These are phyloP conservation scores for Coreius guichenoti DNA, from an alignment of 2,797 vertebrate species.

Conservation along the genomic window DNA sequence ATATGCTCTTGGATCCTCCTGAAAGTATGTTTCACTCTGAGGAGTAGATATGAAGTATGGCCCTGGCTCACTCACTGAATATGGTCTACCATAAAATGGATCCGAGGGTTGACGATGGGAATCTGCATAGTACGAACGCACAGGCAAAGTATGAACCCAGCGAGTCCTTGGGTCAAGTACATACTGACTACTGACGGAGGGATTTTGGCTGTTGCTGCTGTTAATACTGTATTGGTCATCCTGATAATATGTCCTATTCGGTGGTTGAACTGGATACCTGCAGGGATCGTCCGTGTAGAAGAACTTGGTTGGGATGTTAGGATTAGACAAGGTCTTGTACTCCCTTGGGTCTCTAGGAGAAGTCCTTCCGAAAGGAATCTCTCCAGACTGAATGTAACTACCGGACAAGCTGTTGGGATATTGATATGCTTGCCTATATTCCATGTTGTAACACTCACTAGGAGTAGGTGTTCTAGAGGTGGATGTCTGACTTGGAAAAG, in stretches of 20 bases:
- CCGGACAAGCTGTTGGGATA: conserved; percentile 79
- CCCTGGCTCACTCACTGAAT: conserved; percentile 84
- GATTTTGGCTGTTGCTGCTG: conserved; percentile 79
- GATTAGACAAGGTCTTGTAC: conserved; percentile 82
- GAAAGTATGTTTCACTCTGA: conserved; percentile 81
- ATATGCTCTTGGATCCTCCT: conserved; percentile 79
- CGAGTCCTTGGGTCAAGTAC: conserved; percentile 78
- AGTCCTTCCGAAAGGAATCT: conserved; percentile 74
- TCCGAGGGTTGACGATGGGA: conserved; percentile 69
- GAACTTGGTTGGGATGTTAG: conserved; percentile 87
- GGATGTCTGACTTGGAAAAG: conserved; percentile 81
- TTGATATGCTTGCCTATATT: conserved; percentile 82
- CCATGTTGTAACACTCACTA: conserved; percentile 89
- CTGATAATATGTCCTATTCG: conserved; percentile 78
- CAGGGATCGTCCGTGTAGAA: conserved; percentile 89
- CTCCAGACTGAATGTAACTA: conserved; percentile 80
- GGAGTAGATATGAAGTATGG: conserved; percentile 86
- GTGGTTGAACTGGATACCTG: conserved; percentile 79
- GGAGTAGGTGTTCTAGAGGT: conserved; percentile 89
- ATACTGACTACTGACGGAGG: conserved; percentile 76
- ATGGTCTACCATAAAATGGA: conserved; percentile 75
- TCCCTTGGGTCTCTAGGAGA: conserved; percentile 82
- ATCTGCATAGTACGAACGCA: conserved; percentile 82
- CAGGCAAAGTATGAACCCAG: conserved; percentile 78
- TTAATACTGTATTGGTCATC: conserved; percentile 81